Evolutionary conservation across 1,140 invertebrate genomes (phyloP), one percentile per base, ranked within the genome.

Genomic region (Cataglyphis hispanica): DNA sequence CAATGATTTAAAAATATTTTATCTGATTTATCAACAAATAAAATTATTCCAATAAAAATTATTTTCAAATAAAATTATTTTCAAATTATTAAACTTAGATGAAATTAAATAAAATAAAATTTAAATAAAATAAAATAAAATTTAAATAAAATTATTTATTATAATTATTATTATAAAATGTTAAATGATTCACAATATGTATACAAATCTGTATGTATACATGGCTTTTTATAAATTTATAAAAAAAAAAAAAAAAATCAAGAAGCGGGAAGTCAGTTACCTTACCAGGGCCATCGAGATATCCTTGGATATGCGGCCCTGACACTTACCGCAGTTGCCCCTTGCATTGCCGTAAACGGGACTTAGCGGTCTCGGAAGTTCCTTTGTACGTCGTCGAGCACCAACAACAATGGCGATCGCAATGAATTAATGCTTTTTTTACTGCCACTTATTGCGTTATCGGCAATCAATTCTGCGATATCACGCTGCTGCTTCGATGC

Each of bases 301-400:
- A 72, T 72, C 13, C 13, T 83, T 60, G 22, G 1, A 31, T 72
- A n/a, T 50, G 53, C 67, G 56, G 78, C 67, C 53, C 78, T 83
- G 78, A 74, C 4, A 43, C 78, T 58, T 50, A 67, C 66, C 34
- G 25, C 8, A 13, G 50, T 60, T 72, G 85, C 80, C 75, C 67
- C 81, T 84, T 74, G 70, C 70, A 84, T 74, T 69, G 37, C 72
- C 67, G 25, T 78, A 85, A 85, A 78, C 84, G 84, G 43, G 19
- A 66, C 50, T 58, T 58, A 64, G 46, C 67, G 27, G 22, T 84
- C 67, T 72, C 53, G 78, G 78, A 81, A 72, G 78, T 83, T 74
- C n/a, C n/a, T 83, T 74, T 83, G 50, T 83, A 37, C 37, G 56
- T 60, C 22, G 31, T 80, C 22, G 50, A 56, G 27, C 67, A 31